phyloP scores from a whole-genome alignment of 2,888 invertebrate genomes.

The Sphaerophoria rueppellii region DNA sequence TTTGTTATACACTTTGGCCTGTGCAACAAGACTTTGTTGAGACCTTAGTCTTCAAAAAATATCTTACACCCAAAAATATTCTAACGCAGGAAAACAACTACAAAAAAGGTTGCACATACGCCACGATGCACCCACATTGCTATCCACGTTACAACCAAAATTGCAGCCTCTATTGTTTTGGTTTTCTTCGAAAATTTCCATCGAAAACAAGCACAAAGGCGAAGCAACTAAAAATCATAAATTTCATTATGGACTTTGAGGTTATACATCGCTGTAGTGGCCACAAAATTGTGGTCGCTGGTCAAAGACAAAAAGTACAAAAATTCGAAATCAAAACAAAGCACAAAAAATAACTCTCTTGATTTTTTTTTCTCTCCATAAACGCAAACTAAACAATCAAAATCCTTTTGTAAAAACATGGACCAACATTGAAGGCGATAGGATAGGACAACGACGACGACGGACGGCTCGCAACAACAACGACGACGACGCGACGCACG shows the following conservation, averaged over 20 bases:
- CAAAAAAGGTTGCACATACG: too few species aligned
- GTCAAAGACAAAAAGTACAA: slow-evolving; percentile 1
- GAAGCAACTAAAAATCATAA: slow-evolving; percentile 70
- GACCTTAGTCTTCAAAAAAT: too few species aligned
- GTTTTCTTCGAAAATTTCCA: slow-evolving; percentile 2
- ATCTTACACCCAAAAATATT: too few species aligned
- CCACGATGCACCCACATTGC: too few species aligned
- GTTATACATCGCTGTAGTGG: slow-evolving; percentile 39
- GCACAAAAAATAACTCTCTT: slow-evolving; percentile 1
- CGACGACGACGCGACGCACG: not conserved
- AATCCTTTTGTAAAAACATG: slow-evolving; percentile 53
- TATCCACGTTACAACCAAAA: too few species aligned
- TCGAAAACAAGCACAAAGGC: slow-evolving; percentile 23
- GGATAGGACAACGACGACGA: slow-evolving; percentile 33
- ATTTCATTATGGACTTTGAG: slow-evolving; percentile 61
- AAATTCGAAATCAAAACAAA: not conserved
- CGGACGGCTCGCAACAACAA: slow-evolving; percentile 41
- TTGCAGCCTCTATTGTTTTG: not conserved
- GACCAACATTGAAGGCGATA: too few species aligned
- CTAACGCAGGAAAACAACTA: too few species aligned
- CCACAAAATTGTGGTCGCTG: slow-evolving; percentile 66
- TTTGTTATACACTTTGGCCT: too few species aligned
- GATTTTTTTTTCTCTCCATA: slow-evolving; percentile 5
- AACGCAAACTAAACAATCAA: slow-evolving; percentile 66
- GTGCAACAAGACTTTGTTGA: too few species aligned